These are phyloP conservation scores for Melanotaenia trifasciata DNA, from an alignment of 2,797 vertebrate species.

Conservation along the genomic window DNA sequence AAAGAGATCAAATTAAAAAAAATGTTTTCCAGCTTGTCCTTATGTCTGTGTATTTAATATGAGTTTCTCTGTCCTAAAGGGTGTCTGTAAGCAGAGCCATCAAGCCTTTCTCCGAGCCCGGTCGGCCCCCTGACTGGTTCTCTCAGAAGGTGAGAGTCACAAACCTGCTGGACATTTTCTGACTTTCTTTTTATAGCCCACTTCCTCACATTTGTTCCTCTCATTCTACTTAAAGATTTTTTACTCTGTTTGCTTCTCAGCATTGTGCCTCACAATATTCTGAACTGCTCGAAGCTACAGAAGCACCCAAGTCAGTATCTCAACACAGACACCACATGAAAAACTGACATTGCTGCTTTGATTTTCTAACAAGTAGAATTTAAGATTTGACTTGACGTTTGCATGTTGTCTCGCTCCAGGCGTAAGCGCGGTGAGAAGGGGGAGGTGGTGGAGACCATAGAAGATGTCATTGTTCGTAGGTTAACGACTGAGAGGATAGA, in stretches of 20 bases:
- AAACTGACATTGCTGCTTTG: neutral
- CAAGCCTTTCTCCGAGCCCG: slow-evolving; percentile 96
- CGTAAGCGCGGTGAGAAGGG: slow-evolving; percentile 98
- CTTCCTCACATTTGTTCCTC: neutral
- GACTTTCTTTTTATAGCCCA: slow-evolving; percentile 7
- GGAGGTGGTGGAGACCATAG: slow-evolving; percentile 98
- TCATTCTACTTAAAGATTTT: neutral
- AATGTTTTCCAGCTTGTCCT: neutral
- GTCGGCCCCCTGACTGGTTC: slow-evolving; percentile 98
- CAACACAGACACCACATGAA: neutral
- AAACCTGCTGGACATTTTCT: neutral
- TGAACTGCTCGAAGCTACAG: slow-evolving; percentile 95
- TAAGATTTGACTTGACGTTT: neutral
- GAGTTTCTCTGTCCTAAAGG: slow-evolving; percentile 78
- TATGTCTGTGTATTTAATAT: neutral
- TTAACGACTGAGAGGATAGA: slow-evolving; percentile 96
- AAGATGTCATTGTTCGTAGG: slow-evolving; percentile 97
- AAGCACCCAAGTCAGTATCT: slow-evolving; percentile 95
- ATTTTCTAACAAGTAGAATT: neutral
- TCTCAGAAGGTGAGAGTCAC: slow-evolving; percentile 91
- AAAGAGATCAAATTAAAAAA: too few species aligned
- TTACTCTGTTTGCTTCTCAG: slow-evolving; percentile 77
- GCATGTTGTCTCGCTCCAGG: slow-evolving; percentile 69
- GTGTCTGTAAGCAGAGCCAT: slow-evolving; percentile 99
- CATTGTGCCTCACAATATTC: slow-evolving; percentile 99